Evolutionary conservation across 2,888 invertebrate species (phyloP).

Genomic region (Colletes collaris): DNA sequence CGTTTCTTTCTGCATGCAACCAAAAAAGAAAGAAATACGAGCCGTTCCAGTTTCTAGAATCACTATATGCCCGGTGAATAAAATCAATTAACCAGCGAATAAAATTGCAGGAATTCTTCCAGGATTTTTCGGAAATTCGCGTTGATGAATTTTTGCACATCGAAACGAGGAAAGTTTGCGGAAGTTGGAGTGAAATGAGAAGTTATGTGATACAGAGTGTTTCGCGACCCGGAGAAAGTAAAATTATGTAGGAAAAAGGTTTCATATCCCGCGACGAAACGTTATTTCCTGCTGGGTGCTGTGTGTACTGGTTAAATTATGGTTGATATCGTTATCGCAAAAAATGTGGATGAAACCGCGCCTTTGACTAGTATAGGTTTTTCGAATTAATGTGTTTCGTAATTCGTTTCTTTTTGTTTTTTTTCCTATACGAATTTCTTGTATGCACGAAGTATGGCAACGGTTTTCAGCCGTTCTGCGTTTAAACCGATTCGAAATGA

Average conservation of each 20-base stretch:
- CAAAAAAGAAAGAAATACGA: too few relatives aligned
- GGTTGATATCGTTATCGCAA: conserved; percentile 32
- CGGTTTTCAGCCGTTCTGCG: not conserved
- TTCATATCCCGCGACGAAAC: not conserved
- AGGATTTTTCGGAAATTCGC: not conserved
- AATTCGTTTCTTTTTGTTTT: not conserved
- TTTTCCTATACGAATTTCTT: not conserved
- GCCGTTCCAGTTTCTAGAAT: not conserved
- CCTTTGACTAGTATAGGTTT: not conserved
- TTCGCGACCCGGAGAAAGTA: not conserved
- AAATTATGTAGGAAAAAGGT: conserved; percentile 14
- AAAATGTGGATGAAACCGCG: not conserved
- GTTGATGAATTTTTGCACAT: conserved; percentile 21
- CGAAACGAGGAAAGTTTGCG: not conserved
- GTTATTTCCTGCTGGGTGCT: not conserved
- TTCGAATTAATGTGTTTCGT: not conserved
- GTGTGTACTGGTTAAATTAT: conserved; percentile 7
- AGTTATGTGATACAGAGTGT: not conserved
- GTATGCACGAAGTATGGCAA: not conserved
- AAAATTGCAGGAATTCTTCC: conserved; percentile 1
- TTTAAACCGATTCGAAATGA: conserved; percentile 16
- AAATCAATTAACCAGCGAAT: not conserved
- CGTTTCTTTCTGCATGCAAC: too few relatives aligned
- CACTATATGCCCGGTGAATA: not conserved
- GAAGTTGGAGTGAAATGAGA: not conserved